Base-by-base conservation (phyloP, 64 coral and sea anemone genomes). In the Montipora capricornis region DNA sequence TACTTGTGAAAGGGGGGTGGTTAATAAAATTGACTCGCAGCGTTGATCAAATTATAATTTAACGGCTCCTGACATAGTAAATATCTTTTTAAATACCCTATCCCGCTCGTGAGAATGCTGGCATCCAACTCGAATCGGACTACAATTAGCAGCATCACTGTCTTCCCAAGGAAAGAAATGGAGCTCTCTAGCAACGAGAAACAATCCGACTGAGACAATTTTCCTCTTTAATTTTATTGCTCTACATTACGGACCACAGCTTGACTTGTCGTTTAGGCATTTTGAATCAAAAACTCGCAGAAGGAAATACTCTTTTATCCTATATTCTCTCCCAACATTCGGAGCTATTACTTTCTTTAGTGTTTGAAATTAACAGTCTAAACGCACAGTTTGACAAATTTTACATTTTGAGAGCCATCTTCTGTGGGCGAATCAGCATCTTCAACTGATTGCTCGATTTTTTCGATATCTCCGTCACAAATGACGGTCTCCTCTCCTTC, bases 351-450 rank as follows among this genome's bases (percentile, higher is more conserved):
- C 14, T 71, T 71, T 20, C 3, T 24, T 22, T 16, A 73, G 17
- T 86, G 67, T 86, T 50, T 70, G 3, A 49, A 86, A 86, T 71
- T 22, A 7, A 50, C 68, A 51, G 44, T 71, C 82, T 86, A 86
- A 11, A 69, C 62, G 46, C 82, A 84, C 20, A 86, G 82, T 2
- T 86, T 86, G 6, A 86, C 17, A 8, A 51, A 86, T 73, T 86
- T 20, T 20, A 68, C 7, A 16, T 70, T 46, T 1, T 64, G 15
- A 49, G 82, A 51, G 0, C 60, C 11, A 14, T 71, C 47, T 19
- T 71, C 62, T 48, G 46, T 45, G 24, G 22, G 5, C 22, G 26
- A 83, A 44, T 67, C 60, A 19, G 2, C 60, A 10, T 66, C 59
- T 68, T 67, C 81, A 8, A 6, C 46, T 47, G 61, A 13, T 6